A percentile compares a stretch with the other conserved stretches of the same genome.
Conservation (phyloP, 2,888 invertebrate species). For the Rhorus exstirpatorius region DNA sequence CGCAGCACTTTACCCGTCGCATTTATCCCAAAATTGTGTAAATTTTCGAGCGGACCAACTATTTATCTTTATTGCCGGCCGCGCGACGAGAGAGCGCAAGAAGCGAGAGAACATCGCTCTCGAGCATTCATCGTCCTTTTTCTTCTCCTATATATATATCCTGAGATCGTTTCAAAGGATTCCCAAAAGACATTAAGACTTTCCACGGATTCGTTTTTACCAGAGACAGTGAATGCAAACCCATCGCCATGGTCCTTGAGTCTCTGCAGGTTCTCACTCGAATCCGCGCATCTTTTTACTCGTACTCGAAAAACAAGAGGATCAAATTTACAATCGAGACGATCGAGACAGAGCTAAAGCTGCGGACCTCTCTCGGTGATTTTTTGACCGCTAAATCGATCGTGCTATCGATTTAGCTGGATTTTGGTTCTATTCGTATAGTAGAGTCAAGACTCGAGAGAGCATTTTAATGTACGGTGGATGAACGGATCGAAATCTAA, state of each 20-base stretch:
- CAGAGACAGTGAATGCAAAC: constrained; percentile 2
- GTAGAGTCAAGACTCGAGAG: background rate
- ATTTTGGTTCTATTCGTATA: background rate
- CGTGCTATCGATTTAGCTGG: background rate
- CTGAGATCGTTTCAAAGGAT: constrained; percentile 68
- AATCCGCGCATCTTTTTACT: background rate
- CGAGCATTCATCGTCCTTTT: constrained; percentile 27
- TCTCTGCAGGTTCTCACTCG: constrained; percentile 31
- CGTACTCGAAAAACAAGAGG: background rate
- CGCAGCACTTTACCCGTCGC: constrained; percentile 70
- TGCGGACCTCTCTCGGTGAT: background rate
- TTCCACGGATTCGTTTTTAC: constrained; percentile 75
- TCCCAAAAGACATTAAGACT: constrained; percentile 80
- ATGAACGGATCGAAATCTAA: background rate
- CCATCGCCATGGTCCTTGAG: constrained; percentile 13
- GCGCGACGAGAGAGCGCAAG: constrained; percentile 57
- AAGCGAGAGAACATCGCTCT: constrained; percentile 25
- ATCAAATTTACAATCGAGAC: constrained; percentile 31
- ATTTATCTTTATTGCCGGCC: constrained; percentile 85
- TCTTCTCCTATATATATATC: constrained; percentile 25
- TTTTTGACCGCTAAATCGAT: constrained; percentile 39
- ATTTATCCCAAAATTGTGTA: constrained; percentile 83
- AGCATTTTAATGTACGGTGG: background rate
- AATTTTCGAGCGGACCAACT: constrained; percentile 83
- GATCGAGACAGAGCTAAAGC: background rate